These are phyloP conservation scores for Odontomyia ornata DNA, from an alignment of 2,888 invertebrate species.

Conservation along the genomic window DNA sequence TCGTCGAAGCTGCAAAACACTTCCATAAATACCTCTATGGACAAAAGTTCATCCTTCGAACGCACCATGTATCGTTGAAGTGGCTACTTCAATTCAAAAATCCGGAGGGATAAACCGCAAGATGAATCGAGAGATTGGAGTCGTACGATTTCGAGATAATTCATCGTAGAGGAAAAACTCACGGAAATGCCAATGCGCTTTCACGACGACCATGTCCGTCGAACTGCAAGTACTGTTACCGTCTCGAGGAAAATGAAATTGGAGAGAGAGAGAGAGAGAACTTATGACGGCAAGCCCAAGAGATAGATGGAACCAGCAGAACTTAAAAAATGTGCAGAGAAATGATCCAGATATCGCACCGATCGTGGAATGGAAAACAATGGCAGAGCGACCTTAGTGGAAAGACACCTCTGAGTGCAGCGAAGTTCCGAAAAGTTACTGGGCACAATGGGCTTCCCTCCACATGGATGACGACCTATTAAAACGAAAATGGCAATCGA, in stretches of 20 bases:
- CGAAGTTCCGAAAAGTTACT: no score
- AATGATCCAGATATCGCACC: constrained; percentile 10
- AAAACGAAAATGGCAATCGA: constrained; percentile 21
- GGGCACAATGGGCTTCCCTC: no score
- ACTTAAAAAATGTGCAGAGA: constrained; percentile 1
- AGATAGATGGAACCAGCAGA: neutral
- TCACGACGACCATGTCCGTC: constrained; percentile 51
- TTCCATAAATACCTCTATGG: constrained; percentile 56
- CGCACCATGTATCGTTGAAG: no score
- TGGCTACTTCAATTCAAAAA: no score
- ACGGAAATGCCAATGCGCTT: constrained; percentile 52
- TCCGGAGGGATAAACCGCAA: no score
- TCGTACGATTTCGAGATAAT: constrained; percentile 54
- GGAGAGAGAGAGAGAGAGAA: neutral
- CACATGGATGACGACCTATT: constrained; percentile 6
- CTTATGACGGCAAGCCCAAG: neutral
- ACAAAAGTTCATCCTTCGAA: no score
- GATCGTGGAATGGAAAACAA: neutral
- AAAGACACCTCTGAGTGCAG: neutral
- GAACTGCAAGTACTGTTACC: constrained; percentile 9
- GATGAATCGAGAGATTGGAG: constrained; percentile 55
- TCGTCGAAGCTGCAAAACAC: constrained; percentile 53
- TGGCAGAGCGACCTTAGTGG: neutral
- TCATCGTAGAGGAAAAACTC: constrained; percentile 52
- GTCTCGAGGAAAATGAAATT: no score